These are phyloP conservation scores for Dermatemys mawii DNA, from an alignment of 2,113 vertebrate species.

Conservation along the genomic window DNA sequence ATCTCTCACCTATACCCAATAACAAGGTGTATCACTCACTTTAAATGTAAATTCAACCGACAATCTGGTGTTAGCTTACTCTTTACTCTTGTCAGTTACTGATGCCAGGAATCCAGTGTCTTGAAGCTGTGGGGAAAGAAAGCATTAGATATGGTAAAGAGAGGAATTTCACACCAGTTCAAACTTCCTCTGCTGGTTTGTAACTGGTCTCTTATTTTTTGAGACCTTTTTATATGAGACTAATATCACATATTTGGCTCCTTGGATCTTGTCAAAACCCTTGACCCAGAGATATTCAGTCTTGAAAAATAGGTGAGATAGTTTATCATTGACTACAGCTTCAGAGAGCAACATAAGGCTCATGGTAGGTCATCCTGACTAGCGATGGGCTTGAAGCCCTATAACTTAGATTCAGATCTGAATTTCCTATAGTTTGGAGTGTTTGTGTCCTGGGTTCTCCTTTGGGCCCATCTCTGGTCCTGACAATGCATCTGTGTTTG, in stretches of 20 bases:
- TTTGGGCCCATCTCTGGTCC: neutral
- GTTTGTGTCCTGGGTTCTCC: neutral
- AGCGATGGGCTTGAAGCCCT: neutral
- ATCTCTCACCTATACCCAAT: neutral
- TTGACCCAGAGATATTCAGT: neutral
- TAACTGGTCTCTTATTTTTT: neutral
- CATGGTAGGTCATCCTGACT: neutral
- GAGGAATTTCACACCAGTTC: neutral
- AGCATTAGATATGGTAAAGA: neutral
- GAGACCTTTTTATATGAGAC: neutral
- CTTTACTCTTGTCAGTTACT: constrained; percentile 46
- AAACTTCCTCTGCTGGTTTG: constrained; percentile 11
- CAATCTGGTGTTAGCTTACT: neutral
- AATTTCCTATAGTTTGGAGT: neutral
- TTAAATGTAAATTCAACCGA: constrained; percentile 1
- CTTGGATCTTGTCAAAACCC: neutral
- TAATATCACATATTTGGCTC: neutral
- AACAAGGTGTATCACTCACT: neutral
- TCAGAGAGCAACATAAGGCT: neutral
- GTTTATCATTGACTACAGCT: neutral
- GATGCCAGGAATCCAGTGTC: constrained; percentile 2
- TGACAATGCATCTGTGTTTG: neutral
- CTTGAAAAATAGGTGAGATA: neutral
- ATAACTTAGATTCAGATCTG: neutral
- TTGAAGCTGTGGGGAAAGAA: constrained; percentile 11